These are phyloP conservation scores for Cherax quadricarinatus DNA, from an alignment of 1,140 invertebrate genomes.

Conservation along the genomic window DNA sequence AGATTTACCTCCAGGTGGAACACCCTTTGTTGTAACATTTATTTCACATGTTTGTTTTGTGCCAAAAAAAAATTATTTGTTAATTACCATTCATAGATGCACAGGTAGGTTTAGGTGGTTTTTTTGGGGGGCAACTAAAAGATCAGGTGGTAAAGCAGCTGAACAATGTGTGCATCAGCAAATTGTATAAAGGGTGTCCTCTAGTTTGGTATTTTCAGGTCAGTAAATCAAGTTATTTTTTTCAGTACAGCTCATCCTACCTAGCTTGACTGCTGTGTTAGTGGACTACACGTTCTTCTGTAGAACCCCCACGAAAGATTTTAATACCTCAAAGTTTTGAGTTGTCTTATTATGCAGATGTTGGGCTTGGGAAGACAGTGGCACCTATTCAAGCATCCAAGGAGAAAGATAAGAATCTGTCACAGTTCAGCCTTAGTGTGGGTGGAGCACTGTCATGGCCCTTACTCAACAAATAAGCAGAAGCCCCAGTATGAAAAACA, in stretches of 20 bases:
- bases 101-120: neutral
- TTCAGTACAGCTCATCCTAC: slow-evolving; percentile 61
- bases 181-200: slow-evolving; percentile 42
- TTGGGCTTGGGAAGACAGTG: slow-evolving; percentile 57
- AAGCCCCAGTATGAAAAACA: slow-evolving; percentile 66
- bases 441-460: slow-evolving; percentile 47
- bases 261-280: slow-evolving; percentile 65
- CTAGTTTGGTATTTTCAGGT: slow-evolving; percentile 46
- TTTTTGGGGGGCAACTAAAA: neutral
- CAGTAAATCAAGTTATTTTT: slow-evolving; percentile 48
- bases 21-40: slow-evolving; percentile 24
- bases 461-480: slow-evolving; percentile 46
- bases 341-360: slow-evolving; percentile 64
- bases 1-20: slow-evolving; percentile 45
- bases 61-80: slow-evolving; percentile 24
- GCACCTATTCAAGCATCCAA: neutral
- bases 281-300: slow-evolving; percentile 67
- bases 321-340: slow-evolving; percentile 66
- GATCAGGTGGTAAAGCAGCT: neutral
- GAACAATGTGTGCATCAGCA: neutral
- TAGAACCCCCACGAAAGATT: slow-evolving; percentile 68
- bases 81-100: neutral
- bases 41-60: slow-evolving; percentile 10
- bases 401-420: slow-evolving; percentile 28
- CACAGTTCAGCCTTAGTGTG: slow-evolving; percentile 38